A percentile compares a stretch with the other conserved stretches of the same genome.
phyloP scores from a whole-genome alignment of 2,888 invertebrate species.

The Phyto melanocephala region DNA sequence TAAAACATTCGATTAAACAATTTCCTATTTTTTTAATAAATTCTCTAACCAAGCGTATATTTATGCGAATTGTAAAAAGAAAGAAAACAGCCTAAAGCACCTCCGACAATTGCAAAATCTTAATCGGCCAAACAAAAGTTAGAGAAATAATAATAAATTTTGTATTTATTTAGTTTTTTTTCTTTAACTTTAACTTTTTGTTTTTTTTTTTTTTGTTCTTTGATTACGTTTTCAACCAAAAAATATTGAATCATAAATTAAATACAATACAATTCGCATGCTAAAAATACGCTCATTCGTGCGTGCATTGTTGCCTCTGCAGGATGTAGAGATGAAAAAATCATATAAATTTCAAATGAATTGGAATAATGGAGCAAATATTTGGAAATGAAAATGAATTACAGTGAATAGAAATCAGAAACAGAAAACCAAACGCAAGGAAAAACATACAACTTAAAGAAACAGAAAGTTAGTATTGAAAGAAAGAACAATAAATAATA shows the following conservation, averaged over 20 bases:
- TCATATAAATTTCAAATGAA: slow-evolving; percentile 43
- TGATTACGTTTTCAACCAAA: slow-evolving; percentile 18
- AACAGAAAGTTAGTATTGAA: slow-evolving; percentile 36
- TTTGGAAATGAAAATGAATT: slow-evolving; percentile 45
- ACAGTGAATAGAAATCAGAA: slow-evolving; percentile 1
- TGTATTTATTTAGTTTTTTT: not conserved
- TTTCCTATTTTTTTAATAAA: not conserved
- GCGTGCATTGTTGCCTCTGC: slow-evolving; percentile 26
- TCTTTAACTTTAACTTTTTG: not conserved
- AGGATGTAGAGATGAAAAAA: not conserved
- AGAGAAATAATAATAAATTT: not conserved
- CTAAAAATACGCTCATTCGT: slow-evolving; percentile 31
- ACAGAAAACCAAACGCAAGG: not conserved
- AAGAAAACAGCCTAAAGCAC: not conserved
- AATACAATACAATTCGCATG: not conserved
- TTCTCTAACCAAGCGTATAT: too few species aligned
- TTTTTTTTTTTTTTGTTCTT: not conserved
- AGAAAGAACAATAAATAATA: slow-evolving; percentile 1
- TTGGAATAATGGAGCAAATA: slow-evolving; percentile 54
- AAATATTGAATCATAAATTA: slow-evolving; percentile 50
- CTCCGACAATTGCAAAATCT: not conserved
- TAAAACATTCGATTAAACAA: not conserved
- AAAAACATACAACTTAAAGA: slow-evolving; percentile 5
- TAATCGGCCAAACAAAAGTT: not conserved
- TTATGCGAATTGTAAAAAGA: too few species aligned